phyloP scores from a whole-genome alignment of 2,797 vertebrate species.

The Labroides dimidiatus region DNA sequence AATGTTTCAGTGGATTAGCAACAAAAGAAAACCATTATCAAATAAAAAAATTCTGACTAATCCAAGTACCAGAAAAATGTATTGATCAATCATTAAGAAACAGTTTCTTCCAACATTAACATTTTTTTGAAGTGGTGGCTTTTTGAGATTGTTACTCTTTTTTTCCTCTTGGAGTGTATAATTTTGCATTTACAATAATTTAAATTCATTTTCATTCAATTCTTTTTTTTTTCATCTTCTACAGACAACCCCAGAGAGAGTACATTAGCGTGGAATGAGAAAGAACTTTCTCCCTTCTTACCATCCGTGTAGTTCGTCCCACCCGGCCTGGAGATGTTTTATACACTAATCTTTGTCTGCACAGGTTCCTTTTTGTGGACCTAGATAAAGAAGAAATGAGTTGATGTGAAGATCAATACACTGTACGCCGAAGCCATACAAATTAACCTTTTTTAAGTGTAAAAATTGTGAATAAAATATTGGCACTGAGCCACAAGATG shows the following conservation, averaged over 20 bases:
- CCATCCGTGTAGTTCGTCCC: background rate
- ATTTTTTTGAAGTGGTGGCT: no score
- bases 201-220: no score
- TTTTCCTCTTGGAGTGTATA: background rate
- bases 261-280: slow-evolving; percentile 28
- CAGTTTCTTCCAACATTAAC: no score
- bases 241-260: background rate
- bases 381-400: slow-evolving; percentile 22
- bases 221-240: slow-evolving; percentile 41
- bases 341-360: background rate
- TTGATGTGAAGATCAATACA: slow-evolving; percentile 20
- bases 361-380: background rate
- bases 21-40: no score
- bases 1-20: no score
- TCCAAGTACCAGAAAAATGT: no score
- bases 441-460: slow-evolving; percentile 1
- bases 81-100: no score
- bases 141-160: background rate
- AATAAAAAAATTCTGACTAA: no score
- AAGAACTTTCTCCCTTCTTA: slow-evolving; percentile 56
- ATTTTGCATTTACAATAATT: background rate
- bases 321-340: slow-evolving; percentile 5
- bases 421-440: slow-evolving; percentile 24
- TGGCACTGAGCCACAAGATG: slow-evolving; percentile 1
- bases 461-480: slow-evolving; percentile 9